These are phyloP conservation scores for Sinocyclocheilus rhinocerous DNA, from an alignment of 2,113 vertebrate genomes.

Conservation along the genomic window DNA sequence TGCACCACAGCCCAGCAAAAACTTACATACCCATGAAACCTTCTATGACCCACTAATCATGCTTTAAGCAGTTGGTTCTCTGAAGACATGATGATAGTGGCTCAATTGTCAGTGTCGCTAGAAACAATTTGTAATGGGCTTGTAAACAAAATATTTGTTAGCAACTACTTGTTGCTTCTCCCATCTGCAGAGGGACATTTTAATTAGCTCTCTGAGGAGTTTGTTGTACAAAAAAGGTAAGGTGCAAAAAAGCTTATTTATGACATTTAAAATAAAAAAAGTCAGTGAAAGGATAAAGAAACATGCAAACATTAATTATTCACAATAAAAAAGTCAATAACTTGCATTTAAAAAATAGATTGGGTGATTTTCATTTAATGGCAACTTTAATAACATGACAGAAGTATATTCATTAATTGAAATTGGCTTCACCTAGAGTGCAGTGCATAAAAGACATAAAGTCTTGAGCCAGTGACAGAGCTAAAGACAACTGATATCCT, in stretches of 20 bases:
- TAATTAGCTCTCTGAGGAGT: constrained; percentile 16
- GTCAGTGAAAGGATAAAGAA: neutral
- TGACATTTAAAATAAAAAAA: too few species aligned
- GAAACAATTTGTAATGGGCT: constrained; percentile 7
- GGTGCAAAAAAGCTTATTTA: too few species aligned
- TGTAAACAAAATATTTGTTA: neutral
- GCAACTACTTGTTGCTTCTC: neutral
- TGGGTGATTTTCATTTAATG: neutral
- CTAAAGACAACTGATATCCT: constrained; percentile 14
- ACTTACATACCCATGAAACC: neutral
- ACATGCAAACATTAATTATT: neutral
- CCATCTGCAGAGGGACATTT: neutral
- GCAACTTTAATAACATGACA: neutral
- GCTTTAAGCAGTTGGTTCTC: neutral
- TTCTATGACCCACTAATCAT: constrained; percentile 16
- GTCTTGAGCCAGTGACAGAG: neutral
- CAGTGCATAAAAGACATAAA: neutral
- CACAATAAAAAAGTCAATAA: neutral
- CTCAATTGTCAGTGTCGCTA: neutral
- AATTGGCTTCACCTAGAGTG: neutral
- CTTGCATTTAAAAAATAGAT: neutral
- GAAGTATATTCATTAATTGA: neutral
- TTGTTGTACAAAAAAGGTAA: neutral
- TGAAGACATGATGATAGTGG: neutral
- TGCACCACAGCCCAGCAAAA: neutral